Evolutionary conservation across 2,888 invertebrate genomes (phyloP), one percentile per base, ranked within the genome.

Genomic region (Portevinia maculata): DNA sequence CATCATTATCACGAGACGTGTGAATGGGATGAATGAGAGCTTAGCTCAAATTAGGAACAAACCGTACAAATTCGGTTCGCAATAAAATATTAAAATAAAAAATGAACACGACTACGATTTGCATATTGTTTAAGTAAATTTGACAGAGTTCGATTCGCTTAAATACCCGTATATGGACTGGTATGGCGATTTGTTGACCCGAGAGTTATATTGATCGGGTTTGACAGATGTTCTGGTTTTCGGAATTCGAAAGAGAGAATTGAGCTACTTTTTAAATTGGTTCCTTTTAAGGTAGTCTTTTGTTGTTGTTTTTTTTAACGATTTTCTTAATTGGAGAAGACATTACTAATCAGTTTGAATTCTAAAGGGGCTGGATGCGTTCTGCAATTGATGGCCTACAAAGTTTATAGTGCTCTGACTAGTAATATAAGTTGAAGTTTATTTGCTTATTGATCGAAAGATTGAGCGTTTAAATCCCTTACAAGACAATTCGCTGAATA

Each of bases 11-110:
- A 39, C 34, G 41, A 48, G 37, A 64, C 55, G 55, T 55, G 48
- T 74, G 64, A 74, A 74, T 48, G 48, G 46, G 44, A 46, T 71
- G 52, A 59, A 57, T 59, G 70, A 39, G 59, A 39, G 41, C 21
- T 59, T 11, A 32, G 15, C 32, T 44, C 74, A 24, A 74, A 74
- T 74, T 74, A 64, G 74, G 48, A 57, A 32, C 64, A 39, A 39
- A 41, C 55, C 57, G 59, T 70, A 59, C 70, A 50, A 59, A 70
- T 59, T 59, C 37, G 57, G 39, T 53, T 15, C n/a, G 37, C 39
- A 13, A 39, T 70, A 59, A 50, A 41, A 53, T 17, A 19, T 24
- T 24, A 3, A 44, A 59, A 57, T 21, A 48, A 50, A 59, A 41
- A n/a, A 28, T n/a, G n/a, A n/a, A n/a, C n/a, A n/a, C n/a, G n/a